phyloP scores from a whole-genome alignment of 2,797 vertebrate genomes.

The Aphelocoma californica region DNA sequence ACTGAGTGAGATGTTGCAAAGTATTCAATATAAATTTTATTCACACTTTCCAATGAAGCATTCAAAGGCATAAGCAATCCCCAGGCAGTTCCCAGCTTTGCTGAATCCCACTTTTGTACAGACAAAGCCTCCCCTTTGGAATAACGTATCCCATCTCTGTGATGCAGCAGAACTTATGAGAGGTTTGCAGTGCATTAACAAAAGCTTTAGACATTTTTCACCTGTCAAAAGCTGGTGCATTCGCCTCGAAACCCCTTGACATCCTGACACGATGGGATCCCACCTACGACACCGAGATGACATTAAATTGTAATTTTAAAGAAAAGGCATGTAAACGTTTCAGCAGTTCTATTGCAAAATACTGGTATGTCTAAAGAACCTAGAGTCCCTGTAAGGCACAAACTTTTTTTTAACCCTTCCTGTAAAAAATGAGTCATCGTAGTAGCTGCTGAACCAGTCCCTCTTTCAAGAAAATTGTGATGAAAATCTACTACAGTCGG shows the following conservation, averaged over 20 bases:
- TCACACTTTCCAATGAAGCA: neutral
- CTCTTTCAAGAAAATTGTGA: neutral
- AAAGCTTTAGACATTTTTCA: slow-evolving; percentile 57
- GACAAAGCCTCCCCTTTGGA: neutral
- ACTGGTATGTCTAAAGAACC: neutral
- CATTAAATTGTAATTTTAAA: neutral
- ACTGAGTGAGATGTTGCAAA: neutral
- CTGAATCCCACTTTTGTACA: neutral
- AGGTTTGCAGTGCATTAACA: neutral
- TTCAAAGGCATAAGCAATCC: neutral
- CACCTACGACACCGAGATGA: slow-evolving; percentile 78
- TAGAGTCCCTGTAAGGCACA: neutral
- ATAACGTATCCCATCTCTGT: neutral
- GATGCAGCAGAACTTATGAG: neutral
- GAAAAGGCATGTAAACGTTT: neutral
- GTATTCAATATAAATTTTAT: neutral
- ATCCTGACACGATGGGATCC: slow-evolving; percentile 98
- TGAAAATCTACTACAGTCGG: neutral
- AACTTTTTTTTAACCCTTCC: neutral
- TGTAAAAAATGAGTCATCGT: neutral
- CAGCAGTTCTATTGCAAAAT: neutral
- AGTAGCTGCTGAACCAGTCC: neutral
- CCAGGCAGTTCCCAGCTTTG: neutral
- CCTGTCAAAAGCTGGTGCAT: slow-evolving; percentile 98
- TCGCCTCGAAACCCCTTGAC: slow-evolving; percentile 96